Evolutionary conservation across 2,797 vertebrate species (phyloP), one percentile per base, ranked within the genome.

Genomic region (Eurystomus glaucurus): DNA sequence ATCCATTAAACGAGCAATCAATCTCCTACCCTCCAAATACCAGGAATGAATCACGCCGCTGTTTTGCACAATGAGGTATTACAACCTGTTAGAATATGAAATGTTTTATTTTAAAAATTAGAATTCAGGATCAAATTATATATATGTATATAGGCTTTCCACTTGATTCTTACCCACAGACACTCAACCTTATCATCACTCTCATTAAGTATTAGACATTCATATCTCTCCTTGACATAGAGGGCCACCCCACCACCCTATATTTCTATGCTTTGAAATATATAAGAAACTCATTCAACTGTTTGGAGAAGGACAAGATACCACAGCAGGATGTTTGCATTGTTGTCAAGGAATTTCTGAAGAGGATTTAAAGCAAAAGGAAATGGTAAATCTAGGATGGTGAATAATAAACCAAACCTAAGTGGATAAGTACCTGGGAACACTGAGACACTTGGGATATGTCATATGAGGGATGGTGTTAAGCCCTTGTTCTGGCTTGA

Each of bases 1-100:
- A 85, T n/a, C 31, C 23, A 76, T 94, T 83, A 88, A 93, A 93
- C 14, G 91, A 88, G 35, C 20, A 83, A 69, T 88, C 64, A 85
- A 43, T 6, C 14, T 92, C 60, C 64, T 37, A 92, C 20, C 41
- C 15, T 10, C 8, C 22, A 83, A 86, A 88, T 70, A 80, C 3
- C 25, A 85, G 28, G 35, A 95, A 71, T 84, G 69, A 91, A 77
- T 92, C 68, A 91, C 12, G 6, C 8, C 71, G 50, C 18, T 66
- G 2, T 94, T 89, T 75, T 51, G 21, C 35, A 51, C 48, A 70
- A 50, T 13, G 18, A 51, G 5, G 3, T 57, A 62, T 39, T 48
- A 28, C 12, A 72, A 70, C 31, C 7, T 65, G 10, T 33, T 61
- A 58, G 16, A 78, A 87, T 46, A 81, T n/a, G 3, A 81, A 90